These are phyloP conservation scores for Nesoenas mayeri DNA, from an alignment of 2,113 vertebrate species.

Conservation along the genomic window DNA sequence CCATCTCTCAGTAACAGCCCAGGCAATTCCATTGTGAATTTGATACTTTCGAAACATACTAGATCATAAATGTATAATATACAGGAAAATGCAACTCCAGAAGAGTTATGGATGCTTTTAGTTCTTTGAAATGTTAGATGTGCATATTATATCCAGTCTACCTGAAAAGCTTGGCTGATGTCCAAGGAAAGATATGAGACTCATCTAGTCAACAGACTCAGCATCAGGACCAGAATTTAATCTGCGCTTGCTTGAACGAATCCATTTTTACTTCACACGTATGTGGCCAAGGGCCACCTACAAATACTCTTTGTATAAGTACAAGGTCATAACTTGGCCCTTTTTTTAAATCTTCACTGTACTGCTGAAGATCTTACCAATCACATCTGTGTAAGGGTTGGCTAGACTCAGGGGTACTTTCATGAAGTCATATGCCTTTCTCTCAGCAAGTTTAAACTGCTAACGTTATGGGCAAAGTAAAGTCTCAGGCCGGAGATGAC, in stretches of 20 bases:
- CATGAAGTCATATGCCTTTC: not conserved
- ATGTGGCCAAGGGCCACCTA: not conserved
- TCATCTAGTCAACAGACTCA: not conserved
- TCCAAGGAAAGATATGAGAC: not conserved
- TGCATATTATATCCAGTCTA: not conserved
- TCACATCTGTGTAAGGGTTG: not conserved
- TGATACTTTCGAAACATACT: not conserved
- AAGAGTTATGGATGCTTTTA: not conserved
- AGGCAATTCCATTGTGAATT: not conserved
- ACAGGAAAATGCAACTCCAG: not conserved
- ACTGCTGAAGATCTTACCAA: not conserved
- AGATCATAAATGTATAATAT: not conserved
- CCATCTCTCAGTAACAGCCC: not conserved
- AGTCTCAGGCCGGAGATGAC: rapidly evolving
- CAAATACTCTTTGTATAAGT: not conserved
- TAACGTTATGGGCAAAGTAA: not conserved
- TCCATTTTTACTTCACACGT: not conserved
- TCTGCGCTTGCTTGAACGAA: not conserved
- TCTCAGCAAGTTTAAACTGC: not conserved
- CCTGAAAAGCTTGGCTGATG: not conserved
- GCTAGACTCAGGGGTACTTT: not conserved
- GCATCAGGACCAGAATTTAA: not conserved
- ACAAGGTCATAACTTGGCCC: not conserved
- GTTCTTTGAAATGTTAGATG: not conserved
- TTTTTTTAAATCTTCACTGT: not conserved